Evolutionary conservation across 2,888 invertebrate species (phyloP), one percentile per base, ranked within the genome.

Genomic region (Acrobasis suavella): DNA sequence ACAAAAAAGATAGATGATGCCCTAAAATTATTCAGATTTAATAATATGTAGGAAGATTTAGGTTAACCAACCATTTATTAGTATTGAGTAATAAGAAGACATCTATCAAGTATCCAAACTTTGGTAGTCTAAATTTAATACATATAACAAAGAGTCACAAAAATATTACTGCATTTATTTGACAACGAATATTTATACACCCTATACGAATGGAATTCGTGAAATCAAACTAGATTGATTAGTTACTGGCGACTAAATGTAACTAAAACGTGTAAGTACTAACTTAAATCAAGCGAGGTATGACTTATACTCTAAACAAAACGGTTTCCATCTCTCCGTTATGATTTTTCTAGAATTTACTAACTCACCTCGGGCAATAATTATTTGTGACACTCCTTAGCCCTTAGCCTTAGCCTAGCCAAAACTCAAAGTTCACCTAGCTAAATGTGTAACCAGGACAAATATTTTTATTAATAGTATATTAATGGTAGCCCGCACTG

Each of bases 81-180:
- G 46, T 46, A 46, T 32, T 10, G 6, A 46, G 14, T 12, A 14
- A 46, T 14, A 46, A 14, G 72, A 67, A 65, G 70, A 72, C 67
- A 72, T 68, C 66, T 73, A 72, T 68, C 65, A 70, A 72, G 69
- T 69, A 69, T 72, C 67, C 68, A 68, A 69, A 78, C 76, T 81
- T 83, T 82, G 80, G 78, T 82, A 74, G 64, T 60, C 70, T 70
- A 70, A 66, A 70, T 67, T 71, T 73, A 69, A 67, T 71, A 75
- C 68, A 70, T 73, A 75, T 68, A 74, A 76, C 69, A 78, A 74
- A 72, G 72, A 72, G 65, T 70, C 70, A 67, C 78, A 72, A 73
- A 73, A 72, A 71, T 72, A 69, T 73, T 73, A 76, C 76, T 75
- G 72, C 72, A 68, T 77, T 67, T 58, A 46, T 65, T 69, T 68